Evolutionary conservation across 92 coral and sea anemone species (phyloP).

Genomic region (Zoanthus sociatus): DNA sequence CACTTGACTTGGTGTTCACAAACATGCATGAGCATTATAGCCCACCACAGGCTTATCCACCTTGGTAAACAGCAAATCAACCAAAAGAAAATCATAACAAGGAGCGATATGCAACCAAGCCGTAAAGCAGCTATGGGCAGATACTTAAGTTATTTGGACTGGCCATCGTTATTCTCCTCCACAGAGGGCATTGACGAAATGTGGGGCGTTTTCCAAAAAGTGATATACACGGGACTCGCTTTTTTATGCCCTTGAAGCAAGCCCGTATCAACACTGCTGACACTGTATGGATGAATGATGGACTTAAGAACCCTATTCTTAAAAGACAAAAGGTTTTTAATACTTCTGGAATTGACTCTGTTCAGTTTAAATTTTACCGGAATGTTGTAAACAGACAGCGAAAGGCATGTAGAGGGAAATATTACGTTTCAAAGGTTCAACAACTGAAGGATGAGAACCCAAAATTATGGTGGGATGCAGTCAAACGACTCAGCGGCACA

Average conservation of each 20-base stretch:
- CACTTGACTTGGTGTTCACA: slow-evolving; percentile 59
- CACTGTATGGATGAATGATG: background rate
- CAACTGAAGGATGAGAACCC: background rate
- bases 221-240: background rate
- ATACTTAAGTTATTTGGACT: slow-evolving; percentile 57
- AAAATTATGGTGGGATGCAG: slow-evolving; percentile 2
- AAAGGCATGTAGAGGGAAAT: slow-evolving; percentile 2
- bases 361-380: background rate
- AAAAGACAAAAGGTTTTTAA: background rate
- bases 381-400: background rate
- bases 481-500: slow-evolving; percentile 1
- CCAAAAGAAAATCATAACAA: slow-evolving; percentile 3
- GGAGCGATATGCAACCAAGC: slow-evolving; percentile 36
- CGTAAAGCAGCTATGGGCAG: slow-evolving; percentile 57
- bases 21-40: slow-evolving; percentile 45
- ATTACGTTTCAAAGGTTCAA: background rate
- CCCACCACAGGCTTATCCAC: slow-evolving; percentile 44
- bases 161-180: slow-evolving; percentile 24
- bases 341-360: background rate
- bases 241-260: background rate
- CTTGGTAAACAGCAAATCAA: slow-evolving; percentile 9
- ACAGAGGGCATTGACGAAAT: background rate
- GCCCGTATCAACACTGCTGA: background rate
- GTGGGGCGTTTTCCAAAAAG: background rate
- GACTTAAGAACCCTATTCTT: background rate